Evolutionary conservation across 2,888 invertebrate species (phyloP), one percentile per base, ranked within the genome.

Genomic region (Acronicta aceris): DNA sequence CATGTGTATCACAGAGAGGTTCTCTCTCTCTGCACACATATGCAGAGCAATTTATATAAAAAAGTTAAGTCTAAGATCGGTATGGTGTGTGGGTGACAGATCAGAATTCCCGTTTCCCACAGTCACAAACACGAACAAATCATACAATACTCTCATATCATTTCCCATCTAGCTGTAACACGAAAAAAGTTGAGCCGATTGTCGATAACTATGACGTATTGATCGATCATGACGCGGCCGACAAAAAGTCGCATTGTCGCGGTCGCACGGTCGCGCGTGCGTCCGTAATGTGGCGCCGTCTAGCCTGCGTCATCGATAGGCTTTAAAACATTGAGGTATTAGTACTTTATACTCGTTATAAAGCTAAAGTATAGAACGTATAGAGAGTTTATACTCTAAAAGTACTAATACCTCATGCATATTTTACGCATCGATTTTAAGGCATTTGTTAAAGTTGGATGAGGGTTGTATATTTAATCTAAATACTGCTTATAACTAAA

Each of bases 211-310:
- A 43, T 38, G 65, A 65, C 33, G 38, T 43, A 59, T 57, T 66
- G 51, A 65, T 54, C 15, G 53, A 60, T 71, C 50, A 58, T 51
- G 27, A 60, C 36, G 41, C 49, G 15, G 10, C 65, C 56, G 60
- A 49, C 51, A 75, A 72, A 73, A 73, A 67, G 42, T 63, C 58
- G 54, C 42, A 52, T 10, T 42, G 56, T 54, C 61, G 59, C 45
- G 59, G 46, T 75, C 72, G 66, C 76, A 71, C 72, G 72, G 73
- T 54, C 51, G 59, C 51, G 53, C 53, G 66, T 57, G 52, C 48
- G 41, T 54, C 15, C 8, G 51, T 58, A 51, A 60, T 60, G 54
- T n/a, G 76, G 73, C 73, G 73, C 73, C 73, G 73, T 67, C 73
- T 76, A 46, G 71, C 40, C 38, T 17, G 4, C 12, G 43, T 46